These are phyloP conservation scores for Elmis aenea DNA, from an alignment of 2,888 invertebrate species.

Conservation along the genomic window DNA sequence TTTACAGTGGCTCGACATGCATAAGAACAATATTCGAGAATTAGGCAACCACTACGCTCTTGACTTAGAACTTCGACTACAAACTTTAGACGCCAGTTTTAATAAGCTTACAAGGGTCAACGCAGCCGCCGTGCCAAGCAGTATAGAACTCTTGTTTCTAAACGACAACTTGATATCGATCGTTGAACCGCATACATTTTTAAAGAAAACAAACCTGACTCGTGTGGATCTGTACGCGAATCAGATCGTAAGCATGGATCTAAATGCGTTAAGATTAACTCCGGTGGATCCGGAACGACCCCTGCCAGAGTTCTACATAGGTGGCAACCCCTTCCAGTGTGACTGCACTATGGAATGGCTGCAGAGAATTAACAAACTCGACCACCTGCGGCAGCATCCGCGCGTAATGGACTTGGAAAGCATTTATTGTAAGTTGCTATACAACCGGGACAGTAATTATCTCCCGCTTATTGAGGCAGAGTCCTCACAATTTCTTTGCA, in stretches of 20 bases:
- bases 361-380: slow-evolving; percentile 81
- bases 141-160: slow-evolving; percentile 78
- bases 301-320: slow-evolving; percentile 87
- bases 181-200: slow-evolving; percentile 85
- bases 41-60: slow-evolving; percentile 70
- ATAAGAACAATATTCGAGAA: slow-evolving; percentile 77
- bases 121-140: slow-evolving; percentile 73
- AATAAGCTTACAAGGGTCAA: slow-evolving; percentile 78
- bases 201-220: slow-evolving; percentile 82
- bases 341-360: slow-evolving; percentile 96
- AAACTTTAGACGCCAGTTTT: slow-evolving; percentile 86
- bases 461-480: slow-evolving; percentile 83
- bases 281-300: slow-evolving; percentile 71
- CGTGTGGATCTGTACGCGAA: slow-evolving; percentile 90
- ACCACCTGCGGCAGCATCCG: slow-evolving; percentile 81
- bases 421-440: slow-evolving; percentile 81
- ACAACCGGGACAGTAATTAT: slow-evolving; percentile 78
- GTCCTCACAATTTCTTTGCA: slow-evolving; percentile 85
- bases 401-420: slow-evolving; percentile 85
- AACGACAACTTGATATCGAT: slow-evolving; percentile 83
- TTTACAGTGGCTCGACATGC: slow-evolving; percentile 84
- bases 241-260: slow-evolving; percentile 84
- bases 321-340: slow-evolving; percentile 90
- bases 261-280: slow-evolving; percentile 78
- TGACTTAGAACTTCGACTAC: slow-evolving; percentile 67